Evolutionary conservation across 2,113 vertebrate species (phyloP), one percentile per base, ranked within the genome.

Genomic region (Aspiorhynchus laticeps): DNA sequence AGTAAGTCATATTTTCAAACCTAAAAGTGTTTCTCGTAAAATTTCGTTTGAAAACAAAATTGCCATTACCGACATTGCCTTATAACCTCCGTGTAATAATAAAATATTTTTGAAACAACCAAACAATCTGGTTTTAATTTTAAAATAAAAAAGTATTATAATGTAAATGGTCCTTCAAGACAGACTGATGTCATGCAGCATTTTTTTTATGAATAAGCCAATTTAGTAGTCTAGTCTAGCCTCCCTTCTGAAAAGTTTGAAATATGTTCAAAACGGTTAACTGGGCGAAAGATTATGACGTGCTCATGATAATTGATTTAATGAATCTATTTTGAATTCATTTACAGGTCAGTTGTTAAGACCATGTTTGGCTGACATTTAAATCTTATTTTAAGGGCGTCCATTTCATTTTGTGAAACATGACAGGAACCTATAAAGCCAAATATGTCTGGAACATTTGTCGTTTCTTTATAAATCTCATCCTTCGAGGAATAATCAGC

Each of bases 271-370:
- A 21, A 78, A 78, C 38, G 26, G 46, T 78, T 53, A 6, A 53
- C 43, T 53, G 48, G 5, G 48, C 28, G 51, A 78, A 33, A 33
- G 3, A 33, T 78, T 21, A 75, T 51, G 84, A 46, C 26, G 84
- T 78, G 74, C 61, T 79, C 43, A 26, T 3, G 63, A 24, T 80
- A 80, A 86, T 71, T 71, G 77, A 24, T 71, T 71, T 80, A 80
- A 71, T 80, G 1, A 69, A 80, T 56, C 38, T 12, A 63, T 24
- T 46, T 69, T 21, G 33, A 79, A 85, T 10, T 85, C 21, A 67
- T 41, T 31, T 79, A 26, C 56, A 69, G 38, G 41, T 85, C 63
- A 78, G 48, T 63, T 69, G 56, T 53, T 71, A 53, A 21, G 15
- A 36, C 17, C 46, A 43, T n/a, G 41, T 71, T 43, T 69, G 63